Conservation (phyloP, 2,888 invertebrate genomes). For the Coremacera marginata region DNA sequence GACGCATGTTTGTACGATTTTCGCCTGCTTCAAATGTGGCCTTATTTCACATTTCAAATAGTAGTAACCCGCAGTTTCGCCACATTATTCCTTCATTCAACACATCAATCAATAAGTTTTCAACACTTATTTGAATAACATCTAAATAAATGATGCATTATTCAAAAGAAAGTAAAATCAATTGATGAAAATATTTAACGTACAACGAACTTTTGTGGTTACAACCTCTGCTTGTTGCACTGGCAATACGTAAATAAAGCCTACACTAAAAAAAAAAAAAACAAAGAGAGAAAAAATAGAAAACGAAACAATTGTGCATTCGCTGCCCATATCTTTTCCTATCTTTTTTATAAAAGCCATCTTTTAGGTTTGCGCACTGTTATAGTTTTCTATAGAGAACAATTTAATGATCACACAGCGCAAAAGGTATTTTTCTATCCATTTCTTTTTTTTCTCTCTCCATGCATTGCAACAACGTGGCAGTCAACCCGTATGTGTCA, state of each 20-base stretch:
- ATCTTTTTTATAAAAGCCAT: too few species aligned
- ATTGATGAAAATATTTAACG: conserved; percentile 12
- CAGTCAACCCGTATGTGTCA: conserved; percentile 4
- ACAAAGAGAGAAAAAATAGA: too few species aligned
- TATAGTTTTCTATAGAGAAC: not conserved
- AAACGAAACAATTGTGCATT: too few species aligned
- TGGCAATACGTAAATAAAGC: too few species aligned
- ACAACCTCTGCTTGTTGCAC: too few species aligned
- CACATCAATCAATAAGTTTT: not conserved
- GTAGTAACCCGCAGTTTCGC: not conserved
- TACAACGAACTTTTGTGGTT: conserved; percentile 42
- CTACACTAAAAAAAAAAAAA: too few species aligned
- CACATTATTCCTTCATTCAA: not conserved
- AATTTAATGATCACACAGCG: not conserved
- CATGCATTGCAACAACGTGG: not conserved
- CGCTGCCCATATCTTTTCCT: too few species aligned
- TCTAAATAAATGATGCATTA: too few species aligned
- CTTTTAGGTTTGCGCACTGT: not conserved
- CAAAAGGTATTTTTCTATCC: conserved; percentile 6
- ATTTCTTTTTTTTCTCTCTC: not conserved
- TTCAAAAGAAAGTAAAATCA: too few species aligned
- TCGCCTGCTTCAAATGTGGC: not conserved
- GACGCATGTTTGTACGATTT: too few species aligned
- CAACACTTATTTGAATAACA: not conserved
- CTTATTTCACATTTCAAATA: not conserved